Percentiles rank a stretch among this genome's conserved stretches.
Evolutionary conservation across 2,888 invertebrate genomes (phyloP).

Genomic region (Agrotis puta): DNA sequence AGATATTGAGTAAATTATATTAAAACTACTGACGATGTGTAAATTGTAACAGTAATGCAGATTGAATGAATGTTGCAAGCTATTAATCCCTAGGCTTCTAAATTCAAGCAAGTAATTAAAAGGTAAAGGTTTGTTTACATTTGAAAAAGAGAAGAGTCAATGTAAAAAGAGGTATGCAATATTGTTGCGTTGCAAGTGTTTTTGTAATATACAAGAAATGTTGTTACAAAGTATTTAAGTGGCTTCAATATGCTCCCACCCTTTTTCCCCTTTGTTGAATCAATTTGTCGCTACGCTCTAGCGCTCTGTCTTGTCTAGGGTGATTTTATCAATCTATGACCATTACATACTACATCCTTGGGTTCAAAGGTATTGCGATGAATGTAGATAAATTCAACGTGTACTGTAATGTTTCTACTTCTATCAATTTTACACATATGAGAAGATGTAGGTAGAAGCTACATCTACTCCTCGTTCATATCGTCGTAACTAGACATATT

Average conservation of each 20-base stretch:
- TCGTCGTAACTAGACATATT: neutral
- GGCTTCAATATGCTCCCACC: conserved; percentile 47
- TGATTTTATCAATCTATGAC: conserved; percentile 57
- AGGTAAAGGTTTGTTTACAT: conserved; percentile 32
- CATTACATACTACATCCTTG: conserved; percentile 31
- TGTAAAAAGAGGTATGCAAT: conserved; percentile 11
- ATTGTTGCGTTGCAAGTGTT: conserved; percentile 25
- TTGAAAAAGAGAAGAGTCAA: neutral
- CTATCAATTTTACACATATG: neutral
- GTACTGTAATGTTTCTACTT: neutral
- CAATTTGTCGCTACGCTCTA: conserved; percentile 52
- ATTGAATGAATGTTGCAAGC: conserved; percentile 11
- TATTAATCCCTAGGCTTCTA: conserved; percentile 1
- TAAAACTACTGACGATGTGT: neutral
- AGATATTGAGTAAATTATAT: too few species aligned
- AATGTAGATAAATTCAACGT: conserved; percentile 1
- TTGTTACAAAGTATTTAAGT: conserved; percentile 36
- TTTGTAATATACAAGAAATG: conserved; percentile 14
- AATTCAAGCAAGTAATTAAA: conserved; percentile 4
- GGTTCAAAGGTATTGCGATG: conserved; percentile 15
- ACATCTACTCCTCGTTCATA: too few species aligned
- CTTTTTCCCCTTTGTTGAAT: conserved; percentile 45
- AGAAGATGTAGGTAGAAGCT: too few species aligned
- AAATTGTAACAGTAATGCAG: conserved; percentile 2
- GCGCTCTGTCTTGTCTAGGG: conserved; percentile 38